Evolutionary conservation across 2,113 vertebrate species (phyloP).

Genomic region (Varanus komodoensis): DNA sequence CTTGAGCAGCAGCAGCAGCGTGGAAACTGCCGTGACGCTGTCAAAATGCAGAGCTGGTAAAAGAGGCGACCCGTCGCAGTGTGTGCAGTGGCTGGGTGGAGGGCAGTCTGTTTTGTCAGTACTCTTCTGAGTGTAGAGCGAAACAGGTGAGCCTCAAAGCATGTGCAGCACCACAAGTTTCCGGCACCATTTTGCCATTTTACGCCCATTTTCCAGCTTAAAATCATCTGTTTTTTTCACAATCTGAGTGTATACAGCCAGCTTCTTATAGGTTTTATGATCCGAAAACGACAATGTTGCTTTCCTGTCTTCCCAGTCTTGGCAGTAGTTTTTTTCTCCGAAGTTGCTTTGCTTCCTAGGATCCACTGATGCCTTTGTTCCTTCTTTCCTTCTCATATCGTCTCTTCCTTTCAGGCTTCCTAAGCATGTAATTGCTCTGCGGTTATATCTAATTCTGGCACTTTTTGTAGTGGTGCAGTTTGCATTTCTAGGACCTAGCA

Average conservation of each 20-base stretch:
- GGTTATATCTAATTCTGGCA: neutral
- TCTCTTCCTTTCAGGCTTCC: neutral
- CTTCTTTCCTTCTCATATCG: neutral
- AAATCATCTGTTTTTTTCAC: neutral
- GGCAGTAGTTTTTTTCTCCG: neutral
- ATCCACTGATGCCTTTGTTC: neutral
- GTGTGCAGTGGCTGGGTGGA: neutral
- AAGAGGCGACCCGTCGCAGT: neutral
- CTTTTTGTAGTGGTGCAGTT: slow-evolving; percentile 8
- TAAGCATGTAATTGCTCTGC: neutral
- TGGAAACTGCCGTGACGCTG: neutral
- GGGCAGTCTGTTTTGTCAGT: neutral
- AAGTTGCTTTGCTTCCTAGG: neutral
- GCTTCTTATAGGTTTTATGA: neutral
- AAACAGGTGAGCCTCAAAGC: neutral
- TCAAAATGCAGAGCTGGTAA: neutral
- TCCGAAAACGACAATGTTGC: neutral
- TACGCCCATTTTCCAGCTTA: too few species aligned
- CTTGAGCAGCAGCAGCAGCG: neutral
- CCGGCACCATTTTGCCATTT: neutral
- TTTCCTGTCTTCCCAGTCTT: neutral
- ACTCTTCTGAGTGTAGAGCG: neutral
- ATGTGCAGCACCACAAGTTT: too few species aligned
- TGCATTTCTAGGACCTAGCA: slow-evolving; percentile 11
- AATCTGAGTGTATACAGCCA: too few species aligned